phyloP scores from a whole-genome alignment of 2,113 vertebrate species.

The Theristicus caerulescens region DNA sequence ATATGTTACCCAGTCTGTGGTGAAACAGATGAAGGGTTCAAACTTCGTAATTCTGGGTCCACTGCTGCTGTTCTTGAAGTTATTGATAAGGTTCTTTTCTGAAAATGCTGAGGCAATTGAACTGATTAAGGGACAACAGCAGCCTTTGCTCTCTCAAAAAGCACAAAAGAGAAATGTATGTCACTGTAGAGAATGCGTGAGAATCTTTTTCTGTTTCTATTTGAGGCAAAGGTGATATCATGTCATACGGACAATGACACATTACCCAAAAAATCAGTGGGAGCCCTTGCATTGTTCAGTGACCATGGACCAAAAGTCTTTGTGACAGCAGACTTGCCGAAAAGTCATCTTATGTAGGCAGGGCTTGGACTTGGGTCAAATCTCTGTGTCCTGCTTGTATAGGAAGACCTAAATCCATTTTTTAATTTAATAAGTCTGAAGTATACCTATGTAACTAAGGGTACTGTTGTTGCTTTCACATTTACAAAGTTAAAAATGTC shows the following conservation, averaged over 20 bases:
- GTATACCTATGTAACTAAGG: neutral
- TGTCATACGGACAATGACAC: neutral
- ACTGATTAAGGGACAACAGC: neutral
- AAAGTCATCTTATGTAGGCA: neutral
- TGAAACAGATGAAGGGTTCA: neutral
- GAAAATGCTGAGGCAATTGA: neutral
- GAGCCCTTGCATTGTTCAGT: neutral
- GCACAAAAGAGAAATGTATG: neutral
- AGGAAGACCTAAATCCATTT: neutral
- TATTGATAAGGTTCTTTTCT: neutral
- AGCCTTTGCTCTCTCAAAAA: neutral
- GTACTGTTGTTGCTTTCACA: neutral
- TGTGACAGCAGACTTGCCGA: neutral
- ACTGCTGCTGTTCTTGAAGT: neutral
- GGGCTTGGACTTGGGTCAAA: neutral
- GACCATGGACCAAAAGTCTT: neutral
- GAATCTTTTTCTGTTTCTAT: neutral
- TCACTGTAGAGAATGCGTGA: neutral
- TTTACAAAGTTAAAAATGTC: neutral
- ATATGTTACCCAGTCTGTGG: fast-evolving
- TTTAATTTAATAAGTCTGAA: neutral
- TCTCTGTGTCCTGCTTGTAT: neutral
- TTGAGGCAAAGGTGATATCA: neutral
- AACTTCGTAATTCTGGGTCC: neutral
- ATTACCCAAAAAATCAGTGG: neutral